These are phyloP conservation scores for Harpagifer antarcticus DNA, from an alignment of 2,797 vertebrate species.

Conservation along the genomic window DNA sequence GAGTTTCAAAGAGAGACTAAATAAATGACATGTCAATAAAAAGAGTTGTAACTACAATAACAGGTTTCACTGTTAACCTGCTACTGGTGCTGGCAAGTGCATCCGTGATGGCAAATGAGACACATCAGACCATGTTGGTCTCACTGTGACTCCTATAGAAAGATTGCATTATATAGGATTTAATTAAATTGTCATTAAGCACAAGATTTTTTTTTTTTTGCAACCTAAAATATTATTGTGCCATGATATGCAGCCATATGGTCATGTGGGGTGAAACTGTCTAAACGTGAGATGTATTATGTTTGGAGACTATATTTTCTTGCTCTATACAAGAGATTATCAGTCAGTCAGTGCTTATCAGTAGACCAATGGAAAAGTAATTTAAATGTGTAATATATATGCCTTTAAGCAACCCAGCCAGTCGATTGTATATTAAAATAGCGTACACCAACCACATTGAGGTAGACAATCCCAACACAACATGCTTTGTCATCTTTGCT, in stretches of 20 bases:
- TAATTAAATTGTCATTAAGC: not conserved
- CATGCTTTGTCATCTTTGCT: not conserved
- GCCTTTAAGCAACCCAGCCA: not conserved
- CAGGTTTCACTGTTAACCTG: too few species aligned
- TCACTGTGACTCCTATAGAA: not conserved
- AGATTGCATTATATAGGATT: not conserved
- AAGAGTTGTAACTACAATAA: too few species aligned
- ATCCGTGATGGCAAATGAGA: too few species aligned
- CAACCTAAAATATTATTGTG: not conserved
- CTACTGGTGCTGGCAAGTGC: too few species aligned
- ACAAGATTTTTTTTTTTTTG: not conserved
- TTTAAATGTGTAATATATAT: not conserved
- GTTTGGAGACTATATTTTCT: not conserved
- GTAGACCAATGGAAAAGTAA: not conserved
- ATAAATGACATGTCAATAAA: too few species aligned
- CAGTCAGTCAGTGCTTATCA: not conserved
- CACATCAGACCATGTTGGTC: too few species aligned
- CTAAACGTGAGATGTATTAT: not conserved
- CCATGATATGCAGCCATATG: not conserved
- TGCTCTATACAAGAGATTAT: not conserved
- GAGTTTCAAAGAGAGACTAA: too few species aligned
- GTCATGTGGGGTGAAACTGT: not conserved
- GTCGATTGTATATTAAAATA: not conserved
- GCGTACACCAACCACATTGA: not conserved
- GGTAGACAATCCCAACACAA: not conserved